Evolutionary conservation across 2,113 vertebrate genomes (phyloP), one percentile per base, ranked within the genome.

Genomic region (Eulacestoma nigropectus): DNA sequence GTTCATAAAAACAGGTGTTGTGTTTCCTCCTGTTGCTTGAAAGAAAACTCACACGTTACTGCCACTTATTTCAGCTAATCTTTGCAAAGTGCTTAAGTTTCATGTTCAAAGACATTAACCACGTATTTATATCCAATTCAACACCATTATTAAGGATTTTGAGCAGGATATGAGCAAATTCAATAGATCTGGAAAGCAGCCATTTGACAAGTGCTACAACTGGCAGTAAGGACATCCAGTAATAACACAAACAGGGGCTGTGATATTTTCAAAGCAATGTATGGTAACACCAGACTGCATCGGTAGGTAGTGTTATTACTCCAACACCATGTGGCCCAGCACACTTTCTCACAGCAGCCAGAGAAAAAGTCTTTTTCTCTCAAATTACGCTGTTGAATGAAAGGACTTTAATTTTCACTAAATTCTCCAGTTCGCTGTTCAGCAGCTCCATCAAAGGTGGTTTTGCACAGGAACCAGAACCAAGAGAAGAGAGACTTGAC

Each of bases 121-220:
- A 89, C n/a, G 83, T 79, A 69, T 96, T 97, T 97, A 87, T 79
- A 86, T 82, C 95, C 69, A 79, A 21, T 86, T 86, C 78, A 95
- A 81, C 93, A 89, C 47, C 13, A 19, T 92, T 87, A 81, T 81
- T 96, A 96, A 96, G 90, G 89, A 91, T 97, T 97, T 97, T 96
- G 96, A 90, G 88, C 90, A 95, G 87, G 83, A 97, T 94, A 69
- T 10, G 13, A 95, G 89, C 83, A 96, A 97, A 95, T 52, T 41
- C 65, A 94, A 78, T 90, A 91, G 96, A 93, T 86, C 79, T 95
- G 95, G 92, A 95, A 95, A 94, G 83, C 56, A 94, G 93, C 64
- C 30, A 0, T 94, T 89, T 96, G 73, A 89, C 44, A 91, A 94
- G 47, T 85, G 70, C 85, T 94, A 57, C 27, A 3, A 73, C 74